Evolutionary conservation across 2,888 invertebrate species (phyloP), one percentile per base, ranked within the genome.

Genomic region (Sericinus montela): DNA sequence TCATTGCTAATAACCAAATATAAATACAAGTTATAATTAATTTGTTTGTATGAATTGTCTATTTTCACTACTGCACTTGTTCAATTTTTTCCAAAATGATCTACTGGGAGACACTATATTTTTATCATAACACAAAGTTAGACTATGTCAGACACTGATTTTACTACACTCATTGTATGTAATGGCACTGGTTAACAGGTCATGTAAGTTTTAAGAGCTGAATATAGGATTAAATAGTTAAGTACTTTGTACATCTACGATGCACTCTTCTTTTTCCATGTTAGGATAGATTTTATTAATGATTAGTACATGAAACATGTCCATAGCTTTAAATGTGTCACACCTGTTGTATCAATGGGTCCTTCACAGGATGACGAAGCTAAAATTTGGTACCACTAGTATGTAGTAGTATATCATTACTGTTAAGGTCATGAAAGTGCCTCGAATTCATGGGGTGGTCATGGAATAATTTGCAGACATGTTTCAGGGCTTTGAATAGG

Each of bases 271-370:
- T 82, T 71, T 84, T 77, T 85, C 82, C 82, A 74, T 81, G 82
- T 83, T 86, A 85, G 84, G 81, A 72, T 86, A 85, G 80, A 69
- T 65, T 72, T 69, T 74, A 75, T 67, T 75, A 78, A 75, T 69
- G 65, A 70, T 77, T 85, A 82, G 82, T 80, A 80, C 63, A 82
- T 84, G 80, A 84, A 80, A 84, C 80, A 83, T 85, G 87, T 87
- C 87, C 86, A 88, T 88, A 88, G 88, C 87, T 87, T 88, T 87
- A 87, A 86, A 78, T 76, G 82, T 83, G 80, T 81, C 83, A 75
- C 78, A 67, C 72, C 84, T 83, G 87, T 86, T 84, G 87, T 85
- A 86, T 86, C 85, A 85, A 85, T 79, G 86, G 85, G 80, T 75
- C 80, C 76, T 67, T 73, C 66, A 69, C 75, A 74, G 79, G 76